These are phyloP conservation scores for Rhodophaea formosa DNA, from an alignment of 2,888 invertebrate species.

Conservation along the genomic window DNA sequence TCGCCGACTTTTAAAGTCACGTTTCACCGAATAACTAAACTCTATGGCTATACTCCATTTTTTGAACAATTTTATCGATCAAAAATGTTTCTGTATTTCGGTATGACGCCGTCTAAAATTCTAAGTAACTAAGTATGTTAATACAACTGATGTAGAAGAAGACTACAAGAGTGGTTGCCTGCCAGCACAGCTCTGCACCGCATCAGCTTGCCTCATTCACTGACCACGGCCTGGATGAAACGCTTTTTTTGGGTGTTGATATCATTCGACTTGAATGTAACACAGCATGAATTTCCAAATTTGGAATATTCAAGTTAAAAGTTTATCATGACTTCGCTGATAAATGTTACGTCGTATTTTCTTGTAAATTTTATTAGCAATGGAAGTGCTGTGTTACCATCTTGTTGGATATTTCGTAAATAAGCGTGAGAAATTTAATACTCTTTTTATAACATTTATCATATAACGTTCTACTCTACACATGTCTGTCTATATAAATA, in stretches of 20 bases:
- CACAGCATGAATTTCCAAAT: conserved; percentile 6
- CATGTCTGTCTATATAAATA: conserved; percentile 28
- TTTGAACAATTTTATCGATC: too few relatives aligned
- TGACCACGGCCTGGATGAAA: conserved; percentile 23
- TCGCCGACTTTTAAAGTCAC: too few relatives aligned
- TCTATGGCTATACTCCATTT: too few relatives aligned
- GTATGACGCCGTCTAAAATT: too few relatives aligned
- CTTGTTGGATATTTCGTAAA: conserved; percentile 26
- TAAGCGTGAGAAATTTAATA: too few relatives aligned
- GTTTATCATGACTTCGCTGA: too few relatives aligned
- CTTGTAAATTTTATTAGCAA: too few relatives aligned
- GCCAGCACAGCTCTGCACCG: conserved; percentile 45
- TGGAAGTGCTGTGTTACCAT: conserved; percentile 27
- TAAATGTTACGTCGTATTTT: too few relatives aligned
- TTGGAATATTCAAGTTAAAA: too few relatives aligned
- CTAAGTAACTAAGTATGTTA: background rate
- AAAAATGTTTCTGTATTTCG: too few relatives aligned
- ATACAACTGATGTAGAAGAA: background rate
- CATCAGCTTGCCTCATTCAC: conserved; percentile 57
- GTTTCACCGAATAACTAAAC: too few relatives aligned
- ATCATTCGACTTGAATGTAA: conserved; percentile 15
- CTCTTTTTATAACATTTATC: too few relatives aligned
- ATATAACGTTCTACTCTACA: conserved; percentile 14
- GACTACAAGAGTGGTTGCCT: conserved; percentile 23
- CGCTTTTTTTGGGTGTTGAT: conserved; percentile 23